These are phyloP conservation scores for Babylonia areolata DNA, from an alignment of 1,140 invertebrate genomes.

Conservation along the genomic window DNA sequence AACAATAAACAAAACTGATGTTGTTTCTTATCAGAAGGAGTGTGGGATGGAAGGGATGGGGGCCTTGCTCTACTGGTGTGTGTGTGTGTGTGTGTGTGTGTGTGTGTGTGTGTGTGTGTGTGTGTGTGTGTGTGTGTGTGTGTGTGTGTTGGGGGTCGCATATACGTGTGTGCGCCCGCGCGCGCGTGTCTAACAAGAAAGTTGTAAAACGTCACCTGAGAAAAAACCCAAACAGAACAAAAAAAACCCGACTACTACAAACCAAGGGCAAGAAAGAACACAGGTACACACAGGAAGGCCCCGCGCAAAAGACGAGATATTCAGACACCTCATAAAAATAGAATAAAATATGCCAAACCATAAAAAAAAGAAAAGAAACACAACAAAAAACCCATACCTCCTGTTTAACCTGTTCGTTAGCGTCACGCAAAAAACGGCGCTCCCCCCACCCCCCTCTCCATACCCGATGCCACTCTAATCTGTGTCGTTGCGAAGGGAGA, in stretches of 20 bases:
- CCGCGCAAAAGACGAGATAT: conserved; percentile 14
- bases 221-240: conserved; percentile 12
- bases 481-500: conserved; percentile 6
- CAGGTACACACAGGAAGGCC: neutral
- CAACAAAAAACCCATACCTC: neutral
- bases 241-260: neutral
- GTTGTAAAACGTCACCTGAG: neutral
- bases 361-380: neutral
- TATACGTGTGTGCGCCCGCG: neutral
- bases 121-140: conserved; percentile 12
- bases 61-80: neutral
- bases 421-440: neutral
- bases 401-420: neutral
- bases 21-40: too few species aligned
- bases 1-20: too few species aligned
- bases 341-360: too few species aligned
- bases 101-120: conserved; percentile 8
- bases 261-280: neutral
- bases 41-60: too few species aligned
- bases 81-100: conserved; percentile 16
- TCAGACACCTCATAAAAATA: conserved; percentile 1
- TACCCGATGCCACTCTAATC: neutral
- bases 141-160: neutral
- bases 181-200: neutral
- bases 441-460: neutral